phyloP scores from a whole-genome alignment of 1,140 invertebrate genomes.

The Drosophila jambulina region DNA sequence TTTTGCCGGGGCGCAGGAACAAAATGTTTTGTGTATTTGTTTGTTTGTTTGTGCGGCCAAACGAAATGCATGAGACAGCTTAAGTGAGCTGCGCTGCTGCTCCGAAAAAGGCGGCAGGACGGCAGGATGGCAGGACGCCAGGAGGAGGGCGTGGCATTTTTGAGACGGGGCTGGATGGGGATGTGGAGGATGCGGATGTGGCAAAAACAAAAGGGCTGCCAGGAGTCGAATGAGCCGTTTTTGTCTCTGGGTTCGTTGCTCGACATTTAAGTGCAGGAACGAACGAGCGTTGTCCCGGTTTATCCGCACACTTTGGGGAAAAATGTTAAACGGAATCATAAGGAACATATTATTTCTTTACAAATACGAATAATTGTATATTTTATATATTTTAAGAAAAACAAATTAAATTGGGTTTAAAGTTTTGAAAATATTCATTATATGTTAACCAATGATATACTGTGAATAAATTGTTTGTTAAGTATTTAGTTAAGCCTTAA shows the following conservation, averaged over 20 bases:
- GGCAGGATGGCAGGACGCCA: not conserved
- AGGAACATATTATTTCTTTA: not conserved
- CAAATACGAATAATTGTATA: not conserved
- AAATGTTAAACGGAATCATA: slow-evolving; percentile 5
- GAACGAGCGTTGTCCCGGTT: slow-evolving; percentile 65
- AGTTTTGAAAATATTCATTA: no score
- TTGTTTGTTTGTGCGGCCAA: slow-evolving; percentile 49
- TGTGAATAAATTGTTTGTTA: no score
- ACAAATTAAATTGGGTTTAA: not conserved
- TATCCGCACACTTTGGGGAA: slow-evolving; percentile 51
- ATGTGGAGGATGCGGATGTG: slow-evolving; percentile 41
- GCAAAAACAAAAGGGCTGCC: slow-evolving; percentile 65
- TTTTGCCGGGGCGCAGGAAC: slow-evolving; percentile 68
- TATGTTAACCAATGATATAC: no score
- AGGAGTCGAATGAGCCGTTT: slow-evolving; percentile 56
- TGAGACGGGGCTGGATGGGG: slow-evolving; percentile 29
- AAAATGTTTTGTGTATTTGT: slow-evolving; percentile 64
- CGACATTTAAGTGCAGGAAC: slow-evolving; percentile 75
- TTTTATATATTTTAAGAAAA: no score
- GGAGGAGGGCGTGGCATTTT: slow-evolving; percentile 16
- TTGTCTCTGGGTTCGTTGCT: slow-evolving; percentile 81
- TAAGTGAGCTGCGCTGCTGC: slow-evolving; percentile 51
- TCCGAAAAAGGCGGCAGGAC: slow-evolving; percentile 11
- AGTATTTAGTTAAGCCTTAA: no score
- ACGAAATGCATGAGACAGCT: slow-evolving; percentile 58